Evolutionary conservation across 1,140 invertebrate species (phyloP).

Genomic region (Oryzaephilus surinamensis): DNA sequence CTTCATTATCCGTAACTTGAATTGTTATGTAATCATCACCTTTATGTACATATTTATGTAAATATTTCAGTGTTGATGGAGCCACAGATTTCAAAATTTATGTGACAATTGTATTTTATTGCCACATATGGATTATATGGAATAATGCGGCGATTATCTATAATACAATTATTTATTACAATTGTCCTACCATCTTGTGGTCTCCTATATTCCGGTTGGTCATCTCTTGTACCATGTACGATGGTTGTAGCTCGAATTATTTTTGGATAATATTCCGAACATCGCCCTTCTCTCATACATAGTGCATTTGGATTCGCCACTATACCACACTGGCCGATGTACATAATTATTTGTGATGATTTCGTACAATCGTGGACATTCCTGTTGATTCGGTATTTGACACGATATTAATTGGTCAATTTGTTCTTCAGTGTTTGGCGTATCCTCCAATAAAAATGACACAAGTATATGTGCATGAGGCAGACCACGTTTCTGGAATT

Average conservation of each 20-base stretch:
- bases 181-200: not conserved
- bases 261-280: too few species aligned
- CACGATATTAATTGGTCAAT: not conserved
- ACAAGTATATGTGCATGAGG: not conserved
- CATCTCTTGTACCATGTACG: not conserved
- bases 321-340: not conserved
- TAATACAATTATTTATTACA: not conserved
- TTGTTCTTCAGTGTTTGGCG: not conserved
- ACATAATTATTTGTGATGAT: not conserved
- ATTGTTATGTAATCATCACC: not conserved
- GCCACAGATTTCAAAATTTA: not conserved
- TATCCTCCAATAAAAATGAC: not conserved
- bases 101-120: not conserved
- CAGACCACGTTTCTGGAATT: constrained; percentile 3
- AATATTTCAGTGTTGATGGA: not conserved
- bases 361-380: not conserved
- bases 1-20: not conserved
- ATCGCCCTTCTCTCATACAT: too few species aligned
- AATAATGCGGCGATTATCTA: not conserved
- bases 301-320: too few species aligned
- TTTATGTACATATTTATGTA: constrained; percentile 1
- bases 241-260: not conserved
- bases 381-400: not conserved
- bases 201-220: not conserved
- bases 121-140: not conserved